These are phyloP conservation scores for Mionectes olivaceus DNA, from an alignment of 2,797 vertebrate genomes.

Conservation along the genomic window DNA sequence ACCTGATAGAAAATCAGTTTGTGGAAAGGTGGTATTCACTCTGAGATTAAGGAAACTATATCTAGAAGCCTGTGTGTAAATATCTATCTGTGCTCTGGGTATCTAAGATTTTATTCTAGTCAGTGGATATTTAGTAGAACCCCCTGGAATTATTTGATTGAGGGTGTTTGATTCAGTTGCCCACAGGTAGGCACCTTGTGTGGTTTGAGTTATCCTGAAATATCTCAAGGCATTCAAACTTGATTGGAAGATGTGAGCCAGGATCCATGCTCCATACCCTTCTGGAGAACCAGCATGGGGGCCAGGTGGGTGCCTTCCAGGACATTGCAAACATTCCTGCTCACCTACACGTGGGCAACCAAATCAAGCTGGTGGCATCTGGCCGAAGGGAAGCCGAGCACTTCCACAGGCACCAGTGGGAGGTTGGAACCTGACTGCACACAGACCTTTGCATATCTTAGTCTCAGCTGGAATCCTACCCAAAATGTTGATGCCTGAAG, in stretches of 20 bases:
- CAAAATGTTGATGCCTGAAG: background rate
- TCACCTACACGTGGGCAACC: background rate
- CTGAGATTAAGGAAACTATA: background rate
- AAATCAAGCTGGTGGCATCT: background rate
- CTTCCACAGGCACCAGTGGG: background rate
- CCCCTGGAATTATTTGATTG: background rate
- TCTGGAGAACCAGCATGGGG: background rate
- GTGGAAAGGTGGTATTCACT: background rate
- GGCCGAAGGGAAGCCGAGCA: background rate
- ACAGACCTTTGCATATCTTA: background rate
- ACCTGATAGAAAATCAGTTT: background rate
- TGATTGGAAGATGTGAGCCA: background rate
- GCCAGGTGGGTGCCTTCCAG: background rate
- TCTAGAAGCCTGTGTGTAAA: fast-evolving
- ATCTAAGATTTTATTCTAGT: background rate
- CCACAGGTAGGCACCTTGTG: background rate
- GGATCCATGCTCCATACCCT: background rate
- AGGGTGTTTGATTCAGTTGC: background rate
- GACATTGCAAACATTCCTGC: background rate
- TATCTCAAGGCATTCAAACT: background rate
- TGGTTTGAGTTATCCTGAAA: background rate
- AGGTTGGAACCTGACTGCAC: background rate
- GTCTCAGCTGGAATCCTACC: background rate
- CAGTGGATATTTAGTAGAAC: background rate
- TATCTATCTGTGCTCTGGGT: background rate